phyloP scores from a whole-genome alignment of 2,113 vertebrate species.

The Brachypodius melanocephalos region DNA sequence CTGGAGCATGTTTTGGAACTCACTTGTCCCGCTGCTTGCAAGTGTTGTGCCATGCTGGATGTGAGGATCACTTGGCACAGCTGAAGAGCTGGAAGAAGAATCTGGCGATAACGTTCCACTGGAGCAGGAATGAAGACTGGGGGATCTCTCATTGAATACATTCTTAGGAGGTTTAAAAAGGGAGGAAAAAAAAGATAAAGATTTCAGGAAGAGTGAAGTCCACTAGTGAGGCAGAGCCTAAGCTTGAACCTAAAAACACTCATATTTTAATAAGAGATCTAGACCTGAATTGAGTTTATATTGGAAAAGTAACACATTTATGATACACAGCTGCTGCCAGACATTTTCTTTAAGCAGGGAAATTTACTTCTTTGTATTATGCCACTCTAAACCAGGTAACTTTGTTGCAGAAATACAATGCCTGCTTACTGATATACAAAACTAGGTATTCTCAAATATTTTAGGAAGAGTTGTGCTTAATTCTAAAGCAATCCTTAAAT shows the following conservation, averaged over 20 bases:
- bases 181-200: neutral
- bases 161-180: slow-evolving; percentile 46
- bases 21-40: slow-evolving; percentile 94
- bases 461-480: neutral
- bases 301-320: neutral
- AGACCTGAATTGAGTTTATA: neutral
- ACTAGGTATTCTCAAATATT: neutral
- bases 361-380: neutral
- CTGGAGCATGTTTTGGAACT: neutral
- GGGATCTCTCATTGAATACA: slow-evolving; percentile 83
- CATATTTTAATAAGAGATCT: neutral
- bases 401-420: neutral
- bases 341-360: neutral
- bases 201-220: neutral
- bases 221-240: neutral
- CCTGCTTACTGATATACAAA: neutral
- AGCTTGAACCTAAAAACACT: neutral
- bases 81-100: slow-evolving; percentile 89
- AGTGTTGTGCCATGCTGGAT: slow-evolving; percentile 88
- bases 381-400: neutral
- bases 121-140: slow-evolving; percentile 92
- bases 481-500: neutral
- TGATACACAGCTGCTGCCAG: neutral
- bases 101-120: slow-evolving; percentile 90
- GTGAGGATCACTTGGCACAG: slow-evolving; percentile 94